Evolutionary conservation across 2,797 vertebrate genomes (phyloP).

Genomic region (Cuniculus paca): DNA sequence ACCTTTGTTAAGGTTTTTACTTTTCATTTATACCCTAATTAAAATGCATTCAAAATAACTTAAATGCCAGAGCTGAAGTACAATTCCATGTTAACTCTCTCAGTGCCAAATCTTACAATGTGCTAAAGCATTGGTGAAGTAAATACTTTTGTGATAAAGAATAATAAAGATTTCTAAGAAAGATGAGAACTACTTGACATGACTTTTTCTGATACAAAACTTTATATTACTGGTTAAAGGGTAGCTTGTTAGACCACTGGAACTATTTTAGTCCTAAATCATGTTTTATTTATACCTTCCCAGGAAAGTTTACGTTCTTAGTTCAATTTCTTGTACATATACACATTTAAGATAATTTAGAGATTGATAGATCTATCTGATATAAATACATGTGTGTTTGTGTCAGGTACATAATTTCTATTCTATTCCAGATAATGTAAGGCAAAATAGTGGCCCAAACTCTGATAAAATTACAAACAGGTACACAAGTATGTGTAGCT

Average conservation of each 20-base stretch:
- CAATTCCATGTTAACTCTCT: slow-evolving; percentile 56
- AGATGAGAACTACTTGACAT: background rate
- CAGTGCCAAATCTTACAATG: background rate
- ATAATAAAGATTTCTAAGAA: slow-evolving; percentile 10
- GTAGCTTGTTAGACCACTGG: background rate
- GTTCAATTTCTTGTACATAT: background rate
- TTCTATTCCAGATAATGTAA: background rate
- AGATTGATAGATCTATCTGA: background rate
- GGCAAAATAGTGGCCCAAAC: background rate
- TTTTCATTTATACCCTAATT: slow-evolving; percentile 63
- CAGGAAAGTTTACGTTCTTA: background rate
- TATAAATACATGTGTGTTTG: background rate
- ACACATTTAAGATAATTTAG: background rate
- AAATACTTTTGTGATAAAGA: slow-evolving; percentile 10
- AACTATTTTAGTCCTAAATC: background rate
- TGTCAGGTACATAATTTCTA: slow-evolving; percentile 14
- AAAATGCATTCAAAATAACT: slow-evolving; percentile 67
- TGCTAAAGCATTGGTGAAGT: slow-evolving; percentile 8
- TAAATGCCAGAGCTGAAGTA: slow-evolving; percentile 41
- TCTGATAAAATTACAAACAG: slow-evolving; percentile 27
- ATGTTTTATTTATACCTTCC: slow-evolving; percentile 43
- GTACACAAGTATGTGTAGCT: background rate
- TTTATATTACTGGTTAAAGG: background rate
- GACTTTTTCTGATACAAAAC: slow-evolving; percentile 56
- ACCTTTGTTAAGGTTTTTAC: slow-evolving; percentile 56